Evolutionary conservation across 2,113 vertebrate genomes (phyloP), one percentile per base, ranked within the genome.

Genomic region (Pedionomus torquatus): DNA sequence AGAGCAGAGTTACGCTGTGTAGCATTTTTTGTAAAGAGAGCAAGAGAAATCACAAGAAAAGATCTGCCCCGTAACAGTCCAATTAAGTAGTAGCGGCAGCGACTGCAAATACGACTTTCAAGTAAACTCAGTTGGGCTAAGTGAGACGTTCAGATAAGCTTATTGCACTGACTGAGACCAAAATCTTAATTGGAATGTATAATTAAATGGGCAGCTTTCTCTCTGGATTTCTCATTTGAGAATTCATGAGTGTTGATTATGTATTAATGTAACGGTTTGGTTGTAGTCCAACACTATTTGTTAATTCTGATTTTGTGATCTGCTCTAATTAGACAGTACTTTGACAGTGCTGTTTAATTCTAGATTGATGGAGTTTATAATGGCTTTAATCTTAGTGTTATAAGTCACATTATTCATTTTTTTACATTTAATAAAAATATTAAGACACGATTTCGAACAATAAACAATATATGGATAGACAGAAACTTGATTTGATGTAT

Each of bases 301-400:
- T 46, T 92, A 84, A 92, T 75, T 87, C 69, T 64, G 64, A 89
- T 90, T 69, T 48, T n/a, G 26, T 39, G 49, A 89, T 82, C 87
- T 93, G 46, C 68, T 87, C 39, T 89, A 93, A 95, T 87, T 77
- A 84, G 39, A 63, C 18, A 81, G 49, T 31, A 88, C 52, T 83
- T 75, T 86, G 88, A 89, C 43, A 92, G 60, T 63, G 46, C 64
- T 60, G 37, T 48, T 81, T 78, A 65, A 65, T 74, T 77, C 17
- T 33, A 71, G 35, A 41, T 72, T 79, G 51, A 70, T 4, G 39
- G 43, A 75, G 17, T 92, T 84, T 37, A 24, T 58, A 83, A 81
- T 23, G 23, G 46, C 52, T 92, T 86, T 83, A 77, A 60, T 70
- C 39, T 86, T 54, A 88, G 63, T 23, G 85, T 26, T 55, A 70